These are phyloP conservation scores for Hippoglossus stenolepis DNA, from an alignment of 2,113 vertebrate genomes.

Conservation along the genomic window DNA sequence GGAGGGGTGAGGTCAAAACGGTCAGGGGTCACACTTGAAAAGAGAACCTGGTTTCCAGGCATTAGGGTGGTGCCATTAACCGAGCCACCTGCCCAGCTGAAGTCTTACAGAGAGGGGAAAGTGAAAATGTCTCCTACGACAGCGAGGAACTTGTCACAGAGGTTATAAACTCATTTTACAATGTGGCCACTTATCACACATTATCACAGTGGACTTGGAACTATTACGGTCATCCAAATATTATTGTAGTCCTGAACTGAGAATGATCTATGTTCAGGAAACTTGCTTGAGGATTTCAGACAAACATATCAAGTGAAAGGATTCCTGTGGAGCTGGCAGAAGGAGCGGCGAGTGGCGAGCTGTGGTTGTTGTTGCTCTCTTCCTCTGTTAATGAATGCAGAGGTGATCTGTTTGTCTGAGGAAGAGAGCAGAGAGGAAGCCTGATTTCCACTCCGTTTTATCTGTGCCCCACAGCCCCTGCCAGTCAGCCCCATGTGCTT, in stretches of 20 bases:
- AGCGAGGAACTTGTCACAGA: conserved; percentile 20
- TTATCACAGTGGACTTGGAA: conserved; percentile 64
- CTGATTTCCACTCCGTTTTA: conserved; percentile 82
- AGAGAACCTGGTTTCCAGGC: conserved; percentile 57
- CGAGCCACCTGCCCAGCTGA: conserved; percentile 60
- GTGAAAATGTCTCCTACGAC: conserved; percentile 33
- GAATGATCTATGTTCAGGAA: conserved; percentile 49
- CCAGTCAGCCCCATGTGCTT: conserved; percentile 65
- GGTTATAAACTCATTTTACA: conserved; percentile 61
- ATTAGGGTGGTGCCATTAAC: conserved; percentile 39
- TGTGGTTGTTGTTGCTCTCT: conserved; percentile 65
- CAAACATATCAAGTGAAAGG: conserved; percentile 25
- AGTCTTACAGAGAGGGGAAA: conserved; percentile 11
- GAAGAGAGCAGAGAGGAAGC: conserved; percentile 79
- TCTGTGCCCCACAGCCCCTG: conserved; percentile 74
- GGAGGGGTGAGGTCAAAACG: conserved; percentile 53
- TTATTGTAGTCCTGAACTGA: conserved; percentile 59
- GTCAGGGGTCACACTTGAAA: conserved; percentile 67
- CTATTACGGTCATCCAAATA: conserved; percentile 64
- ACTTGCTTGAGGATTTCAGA: conserved; percentile 18
- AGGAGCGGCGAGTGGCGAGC: not conserved
- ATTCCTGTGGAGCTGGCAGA: conserved; percentile 8
- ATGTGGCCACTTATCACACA: conserved; percentile 63
- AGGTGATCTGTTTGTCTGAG: conserved; percentile 77
- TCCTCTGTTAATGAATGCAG: conserved; percentile 75